Conservation (phyloP, 2,797 vertebrate species). For the Gambusia yucatana region DNA sequence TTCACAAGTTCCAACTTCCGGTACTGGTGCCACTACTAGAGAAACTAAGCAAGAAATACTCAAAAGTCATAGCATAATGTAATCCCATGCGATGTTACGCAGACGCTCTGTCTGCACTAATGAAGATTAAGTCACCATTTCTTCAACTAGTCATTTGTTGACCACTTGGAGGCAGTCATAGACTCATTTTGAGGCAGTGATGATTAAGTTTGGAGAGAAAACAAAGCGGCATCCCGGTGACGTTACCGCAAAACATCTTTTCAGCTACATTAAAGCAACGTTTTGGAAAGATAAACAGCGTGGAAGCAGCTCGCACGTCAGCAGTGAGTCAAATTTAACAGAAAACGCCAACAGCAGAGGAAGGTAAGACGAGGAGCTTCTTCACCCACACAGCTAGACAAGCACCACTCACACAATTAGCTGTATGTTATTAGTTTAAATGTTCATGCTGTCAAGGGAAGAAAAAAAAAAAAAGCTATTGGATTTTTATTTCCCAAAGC, state of each 20-base stretch:
- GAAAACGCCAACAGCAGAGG: background rate
- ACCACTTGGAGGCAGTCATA: background rate
- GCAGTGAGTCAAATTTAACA: background rate
- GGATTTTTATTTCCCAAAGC: background rate
- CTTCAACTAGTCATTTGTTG: background rate
- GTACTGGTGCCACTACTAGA: background rate
- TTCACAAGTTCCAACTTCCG: background rate
- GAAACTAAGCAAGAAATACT: background rate
- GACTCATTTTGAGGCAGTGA: background rate
- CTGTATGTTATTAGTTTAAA: background rate
- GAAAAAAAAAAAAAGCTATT: background rate
- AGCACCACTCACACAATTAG: background rate
- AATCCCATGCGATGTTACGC: background rate
- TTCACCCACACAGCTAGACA: background rate
- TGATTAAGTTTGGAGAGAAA: background rate
- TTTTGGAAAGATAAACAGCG: background rate
- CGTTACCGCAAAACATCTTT: background rate
- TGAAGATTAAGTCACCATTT: background rate
- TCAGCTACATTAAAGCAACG: background rate
- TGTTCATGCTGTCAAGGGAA: background rate
- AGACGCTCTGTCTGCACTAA: background rate
- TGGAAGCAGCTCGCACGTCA: background rate
- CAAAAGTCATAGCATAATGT: background rate
- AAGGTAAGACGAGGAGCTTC: background rate
- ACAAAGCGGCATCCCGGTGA: background rate